These are phyloP conservation scores for roundworm (Caenorhabditis elegans) DNA, from an alignment of 1,140 invertebrate genomes.

Conservation along the genomic window DNA sequence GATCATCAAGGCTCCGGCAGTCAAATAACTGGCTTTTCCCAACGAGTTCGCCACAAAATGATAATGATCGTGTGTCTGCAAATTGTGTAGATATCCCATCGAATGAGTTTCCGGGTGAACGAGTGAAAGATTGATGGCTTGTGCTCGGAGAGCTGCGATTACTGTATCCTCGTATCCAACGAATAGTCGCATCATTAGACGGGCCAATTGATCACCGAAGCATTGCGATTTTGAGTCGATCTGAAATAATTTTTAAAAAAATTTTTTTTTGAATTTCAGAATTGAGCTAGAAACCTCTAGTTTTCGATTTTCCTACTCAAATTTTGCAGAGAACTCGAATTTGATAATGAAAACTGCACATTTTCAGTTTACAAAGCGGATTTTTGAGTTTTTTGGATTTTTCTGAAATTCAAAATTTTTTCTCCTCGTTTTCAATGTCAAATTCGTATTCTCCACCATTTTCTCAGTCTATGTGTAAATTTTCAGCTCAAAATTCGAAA, in stretches of 20 bases:
- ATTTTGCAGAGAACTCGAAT: no score
- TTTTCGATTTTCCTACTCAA: no score
- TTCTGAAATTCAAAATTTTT: no score
- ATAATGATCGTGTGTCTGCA: conserved; percentile 96
- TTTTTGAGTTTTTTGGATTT: no score
- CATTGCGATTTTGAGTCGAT: conserved; percentile 71
- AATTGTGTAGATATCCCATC: conserved; percentile 76
- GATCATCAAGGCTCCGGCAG: conserved; percentile 93
- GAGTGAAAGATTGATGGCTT: conserved; percentile 79
- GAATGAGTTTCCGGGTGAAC: not conserved
- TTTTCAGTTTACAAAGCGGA: no score
- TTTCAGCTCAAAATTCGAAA: no score
- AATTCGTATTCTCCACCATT: no score
- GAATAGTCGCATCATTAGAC: conserved; percentile 82
- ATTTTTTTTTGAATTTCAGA: not conserved
- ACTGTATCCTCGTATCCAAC: conserved; percentile 93
- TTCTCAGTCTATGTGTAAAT: no score
- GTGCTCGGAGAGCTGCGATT: conserved; percentile 89
- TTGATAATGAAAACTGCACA: no score
- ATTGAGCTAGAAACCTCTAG: no score
- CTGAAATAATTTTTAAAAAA: conserved; percentile 48
- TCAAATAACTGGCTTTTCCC: conserved; percentile 80
- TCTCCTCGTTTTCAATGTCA: no score
- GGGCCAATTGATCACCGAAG: conserved; percentile 87
- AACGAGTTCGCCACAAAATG: conserved; percentile 96